Evolutionary conservation across 2,797 vertebrate species (phyloP).

Genomic region (Girardinus metallicus): DNA sequence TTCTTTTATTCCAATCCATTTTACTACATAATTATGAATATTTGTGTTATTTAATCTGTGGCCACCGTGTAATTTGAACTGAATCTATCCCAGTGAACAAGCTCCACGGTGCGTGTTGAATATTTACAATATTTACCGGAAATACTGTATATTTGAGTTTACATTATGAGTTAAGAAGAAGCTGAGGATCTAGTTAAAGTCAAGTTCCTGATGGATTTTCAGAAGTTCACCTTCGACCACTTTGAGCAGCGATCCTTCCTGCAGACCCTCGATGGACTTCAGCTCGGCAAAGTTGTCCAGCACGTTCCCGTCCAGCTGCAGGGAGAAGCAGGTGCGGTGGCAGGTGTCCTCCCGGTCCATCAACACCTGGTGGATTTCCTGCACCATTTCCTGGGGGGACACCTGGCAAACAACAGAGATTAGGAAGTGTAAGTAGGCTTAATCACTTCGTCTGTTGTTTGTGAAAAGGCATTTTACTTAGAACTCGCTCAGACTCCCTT

Average conservation of each 20-base stretch:
- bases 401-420: slow-evolving; percentile 79
- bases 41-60: neutral
- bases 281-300: slow-evolving; percentile 98
- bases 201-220: neutral
- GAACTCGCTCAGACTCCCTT: neutral
- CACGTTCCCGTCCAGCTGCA: slow-evolving; percentile 96
- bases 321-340: slow-evolving; percentile 97
- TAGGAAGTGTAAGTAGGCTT: neutral
- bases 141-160: neutral
- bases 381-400: slow-evolving; percentile 99
- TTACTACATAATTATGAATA: neutral
- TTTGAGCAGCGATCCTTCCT: slow-evolving; percentile 94
- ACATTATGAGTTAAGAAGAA: neutral
- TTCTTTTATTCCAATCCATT: neutral
- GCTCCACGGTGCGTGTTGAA: too few species aligned
- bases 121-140: neutral
- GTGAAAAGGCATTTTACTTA: neutral
- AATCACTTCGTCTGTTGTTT: slow-evolving; percentile 1
- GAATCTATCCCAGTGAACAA: neutral
- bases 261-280: slow-evolving; percentile 96
- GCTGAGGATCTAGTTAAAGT: neutral
- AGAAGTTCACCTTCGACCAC: slow-evolving; percentile 93
- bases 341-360: slow-evolving; percentile 99
- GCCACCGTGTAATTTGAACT: neutral
- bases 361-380: slow-evolving; percentile 98